Evolutionary conservation across 2,113 vertebrate genomes (phyloP).

Genomic region (Oryzias melastigma): DNA sequence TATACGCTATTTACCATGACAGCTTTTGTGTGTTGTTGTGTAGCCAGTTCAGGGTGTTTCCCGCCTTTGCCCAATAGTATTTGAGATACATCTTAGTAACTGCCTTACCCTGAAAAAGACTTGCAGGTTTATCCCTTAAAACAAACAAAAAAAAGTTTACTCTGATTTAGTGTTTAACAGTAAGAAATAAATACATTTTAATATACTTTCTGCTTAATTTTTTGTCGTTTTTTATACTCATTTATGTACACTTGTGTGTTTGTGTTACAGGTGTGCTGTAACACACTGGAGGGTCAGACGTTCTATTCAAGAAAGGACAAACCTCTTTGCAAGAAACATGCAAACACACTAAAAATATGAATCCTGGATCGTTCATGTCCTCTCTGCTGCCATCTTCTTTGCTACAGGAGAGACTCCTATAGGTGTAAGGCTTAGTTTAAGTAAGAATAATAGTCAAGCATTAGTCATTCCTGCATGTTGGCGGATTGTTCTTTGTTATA

Average conservation of each 20-base stretch:
- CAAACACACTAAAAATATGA: constrained; percentile 88
- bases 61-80: too few species aligned
- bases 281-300: constrained; percentile 87
- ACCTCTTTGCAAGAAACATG: constrained; percentile 94
- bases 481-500: not conserved
- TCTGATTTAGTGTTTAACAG: too few species aligned
- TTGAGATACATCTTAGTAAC: too few species aligned
- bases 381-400: not conserved
- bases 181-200: too few species aligned
- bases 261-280: constrained; percentile 83
- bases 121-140: too few species aligned
- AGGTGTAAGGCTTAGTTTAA: not conserved
- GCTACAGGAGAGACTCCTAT: not conserved
- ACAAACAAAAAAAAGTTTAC: too few species aligned
- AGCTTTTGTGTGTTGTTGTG: too few species aligned
- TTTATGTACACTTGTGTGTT: not conserved
- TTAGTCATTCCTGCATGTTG: not conserved
- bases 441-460: not conserved
- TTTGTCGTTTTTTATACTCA: too few species aligned
- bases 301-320: constrained; percentile 98
- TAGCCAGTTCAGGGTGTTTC: too few species aligned
- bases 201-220: not conserved
- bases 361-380: not conserved
- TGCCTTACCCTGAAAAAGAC: too few species aligned
- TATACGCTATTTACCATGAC: too few species aligned